Evolutionary conservation across 2,888 invertebrate species (phyloP).

Genomic region (Drosophila helvetica): DNA sequence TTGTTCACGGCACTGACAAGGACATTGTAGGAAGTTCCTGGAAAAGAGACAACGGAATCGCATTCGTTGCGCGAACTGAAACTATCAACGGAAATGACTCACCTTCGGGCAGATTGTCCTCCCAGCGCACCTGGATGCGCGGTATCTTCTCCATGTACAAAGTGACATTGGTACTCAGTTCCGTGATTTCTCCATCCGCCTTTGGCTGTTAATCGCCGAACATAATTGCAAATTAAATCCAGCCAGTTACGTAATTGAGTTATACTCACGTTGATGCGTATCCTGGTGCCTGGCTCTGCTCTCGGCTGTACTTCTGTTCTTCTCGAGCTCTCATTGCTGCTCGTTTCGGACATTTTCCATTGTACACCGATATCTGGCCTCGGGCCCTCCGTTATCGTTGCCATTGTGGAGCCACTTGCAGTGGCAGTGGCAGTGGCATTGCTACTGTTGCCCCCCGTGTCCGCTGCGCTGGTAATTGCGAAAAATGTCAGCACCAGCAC

Average conservation of each 20-base stretch:
- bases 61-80: no score
- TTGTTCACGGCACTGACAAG: conserved; percentile 74
- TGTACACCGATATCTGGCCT: background rate
- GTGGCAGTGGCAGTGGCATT: background rate
- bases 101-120: conserved; percentile 79
- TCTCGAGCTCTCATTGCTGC: background rate
- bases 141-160: conserved; percentile 66
- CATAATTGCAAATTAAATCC: no score
- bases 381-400: background rate
- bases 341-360: background rate
- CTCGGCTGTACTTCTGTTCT: background rate
- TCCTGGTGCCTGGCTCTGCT: background rate
- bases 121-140: conserved; percentile 78
- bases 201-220: conserved; percentile 3
- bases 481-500: background rate
- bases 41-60: no score
- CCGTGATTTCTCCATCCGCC: conserved; percentile 45
- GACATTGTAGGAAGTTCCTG: conserved; percentile 79
- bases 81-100: background rate
- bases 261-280: conserved; percentile 22
- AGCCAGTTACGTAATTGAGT: no score
- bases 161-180: conserved; percentile 66
- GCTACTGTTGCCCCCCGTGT: background rate
- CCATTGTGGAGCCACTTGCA: background rate
- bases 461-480: background rate